phyloP scores from a whole-genome alignment of 1,140 invertebrate genomes.

The Hycleus cichorii region DNA sequence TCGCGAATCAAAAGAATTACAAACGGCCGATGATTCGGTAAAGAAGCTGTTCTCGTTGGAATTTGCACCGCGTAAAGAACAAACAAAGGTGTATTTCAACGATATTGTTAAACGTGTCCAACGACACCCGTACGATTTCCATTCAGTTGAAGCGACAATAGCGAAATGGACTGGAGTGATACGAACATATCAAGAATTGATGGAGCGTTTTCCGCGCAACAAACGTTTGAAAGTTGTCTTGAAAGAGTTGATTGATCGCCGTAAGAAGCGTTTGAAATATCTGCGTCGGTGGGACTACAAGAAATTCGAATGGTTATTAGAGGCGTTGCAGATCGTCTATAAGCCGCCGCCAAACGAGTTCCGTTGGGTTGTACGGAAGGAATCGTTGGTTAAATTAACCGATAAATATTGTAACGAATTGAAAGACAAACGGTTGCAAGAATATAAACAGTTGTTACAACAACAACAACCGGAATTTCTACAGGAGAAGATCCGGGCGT shows the following conservation, averaged over 20 bases:
- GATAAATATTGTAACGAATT: constrained; percentile 60
- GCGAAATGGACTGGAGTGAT: constrained; percentile 45
- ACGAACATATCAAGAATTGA: constrained; percentile 46
- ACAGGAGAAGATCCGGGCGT: constrained; percentile 49
- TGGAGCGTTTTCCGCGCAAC: constrained; percentile 47
- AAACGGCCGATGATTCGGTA: constrained; percentile 49
- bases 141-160: constrained; percentile 51
- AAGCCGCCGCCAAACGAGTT: constrained; percentile 56
- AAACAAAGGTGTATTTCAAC: constrained; percentile 36
- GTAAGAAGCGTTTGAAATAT: constrained; percentile 62
- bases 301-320: constrained; percentile 79
- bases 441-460: constrained; percentile 52
- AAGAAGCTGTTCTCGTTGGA: constrained; percentile 51
- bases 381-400: constrained; percentile 56
- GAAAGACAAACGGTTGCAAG: constrained; percentile 52
- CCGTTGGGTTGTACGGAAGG: constrained; percentile 56
- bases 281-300: constrained; percentile 70
- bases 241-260: constrained; percentile 66
- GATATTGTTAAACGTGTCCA: constrained; percentile 46
- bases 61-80: constrained; percentile 43
- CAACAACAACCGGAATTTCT: constrained; percentile 61
- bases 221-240: constrained; percentile 47
- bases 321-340: constrained; percentile 70
- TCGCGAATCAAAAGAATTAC: constrained; percentile 46
- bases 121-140: constrained; percentile 48